Evolutionary conservation across 2,888 invertebrate genomes (phyloP), one percentile per base, ranked within the genome.

Genomic region (Pammene fasciana): DNA sequence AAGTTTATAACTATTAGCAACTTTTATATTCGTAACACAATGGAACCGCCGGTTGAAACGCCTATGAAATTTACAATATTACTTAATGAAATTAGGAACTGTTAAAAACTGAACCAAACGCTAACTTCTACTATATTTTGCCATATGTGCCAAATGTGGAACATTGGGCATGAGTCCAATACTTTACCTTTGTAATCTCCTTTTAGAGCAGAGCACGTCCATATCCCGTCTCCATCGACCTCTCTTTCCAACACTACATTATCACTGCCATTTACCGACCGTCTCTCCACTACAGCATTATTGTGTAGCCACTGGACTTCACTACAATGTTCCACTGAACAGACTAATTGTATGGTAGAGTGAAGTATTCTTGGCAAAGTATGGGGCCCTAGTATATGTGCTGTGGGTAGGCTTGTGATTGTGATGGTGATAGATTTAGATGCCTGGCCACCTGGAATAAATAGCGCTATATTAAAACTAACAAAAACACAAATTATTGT

Each of bases 361-460:
- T 87, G 72, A 0, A 78, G 75, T 0, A 59, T 77, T 48, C 72
- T 80, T 0, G 76, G 75, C 0, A 89, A 48, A 1, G 79, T 75
- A 71, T 87, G 89, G 0, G 87, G 84, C 0, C 89, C 90, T 34
- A 88, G 74, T 64, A 92, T 89, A 72, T 86, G 85, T 0, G 86
- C 87, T 46, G 78, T 78, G 1, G 92, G 88, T n/a, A 81, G 74
- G 0, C 75, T 50, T 72, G 77, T 75, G 16, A 88, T 71, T 0
- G 74, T 76, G 61, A 92, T 79, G 41, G 75, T 72, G 1, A 82
- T 81, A 0, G 87, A 81, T 65, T 84, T 77, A 9, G 78, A 82
- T 14, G 81, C 70, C 76, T 79, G 74, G 0, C 93, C 93, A 14
- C 86, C 93, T 93, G 75, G 7, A 82, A 81, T 45, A 57, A 45